Conservation (phyloP, 2,797 vertebrate genomes). For the Benthosema pterotum region DNA sequence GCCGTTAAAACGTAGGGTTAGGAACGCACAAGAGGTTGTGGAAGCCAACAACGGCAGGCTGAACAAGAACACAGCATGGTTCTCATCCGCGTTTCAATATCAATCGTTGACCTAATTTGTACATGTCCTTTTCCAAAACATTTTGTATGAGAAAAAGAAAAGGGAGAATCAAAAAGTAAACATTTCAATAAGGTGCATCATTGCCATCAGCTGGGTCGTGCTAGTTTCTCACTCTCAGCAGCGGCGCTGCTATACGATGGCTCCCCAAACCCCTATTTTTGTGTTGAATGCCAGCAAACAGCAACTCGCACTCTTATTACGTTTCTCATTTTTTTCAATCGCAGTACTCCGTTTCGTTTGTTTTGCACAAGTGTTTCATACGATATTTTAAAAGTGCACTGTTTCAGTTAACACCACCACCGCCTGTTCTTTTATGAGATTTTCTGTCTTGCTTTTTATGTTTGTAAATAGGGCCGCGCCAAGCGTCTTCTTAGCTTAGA, state of each 20-base stretch:
- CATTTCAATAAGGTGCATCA: too few species aligned
- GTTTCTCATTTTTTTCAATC: conserved; percentile 54
- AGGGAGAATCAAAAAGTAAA: too few species aligned
- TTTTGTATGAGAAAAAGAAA: too few species aligned
- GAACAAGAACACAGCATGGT: too few species aligned
- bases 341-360: conserved; percentile 32
- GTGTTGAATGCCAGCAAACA: conserved; percentile 54
- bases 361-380: conserved; percentile 84
- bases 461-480: conserved; percentile 53
- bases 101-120: too few species aligned
- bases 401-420: conserved; percentile 1
- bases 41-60: too few species aligned
- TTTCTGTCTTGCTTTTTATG: background rate
- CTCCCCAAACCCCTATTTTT: background rate
- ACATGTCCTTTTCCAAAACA: too few species aligned
- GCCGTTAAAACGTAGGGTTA: too few species aligned
- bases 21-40: too few species aligned
- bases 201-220: too few species aligned
- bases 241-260: conserved; percentile 3
- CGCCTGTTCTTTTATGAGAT: conserved; percentile 1
- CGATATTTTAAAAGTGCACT: conserved; percentile 50
- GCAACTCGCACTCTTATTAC: conserved; percentile 41
- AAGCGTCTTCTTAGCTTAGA: conserved; percentile 39
- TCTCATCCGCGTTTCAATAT: too few species aligned
- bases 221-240: conserved; percentile 6